These are phyloP conservation scores for Holocentrus rufus DNA, from an alignment of 2,797 vertebrate genomes.

Conservation along the genomic window DNA sequence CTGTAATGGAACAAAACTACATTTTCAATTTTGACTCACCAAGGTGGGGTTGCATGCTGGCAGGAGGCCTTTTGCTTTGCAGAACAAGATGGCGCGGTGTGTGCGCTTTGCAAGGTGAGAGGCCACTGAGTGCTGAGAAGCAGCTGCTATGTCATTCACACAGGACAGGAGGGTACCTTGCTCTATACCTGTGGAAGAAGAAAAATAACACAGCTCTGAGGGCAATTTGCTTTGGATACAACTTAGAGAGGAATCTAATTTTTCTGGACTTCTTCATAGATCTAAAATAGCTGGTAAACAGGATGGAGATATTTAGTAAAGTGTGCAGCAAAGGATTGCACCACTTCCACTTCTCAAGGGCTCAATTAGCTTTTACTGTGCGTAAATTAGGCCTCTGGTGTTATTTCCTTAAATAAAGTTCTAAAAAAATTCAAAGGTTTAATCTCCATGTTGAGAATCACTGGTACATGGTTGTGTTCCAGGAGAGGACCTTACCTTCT, in stretches of 20 bases:
- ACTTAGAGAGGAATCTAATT: background rate
- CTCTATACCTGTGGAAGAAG: constrained; percentile 80
- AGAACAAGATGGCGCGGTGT: constrained; percentile 91
- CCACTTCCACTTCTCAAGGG: no score
- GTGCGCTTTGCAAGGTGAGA: constrained; percentile 88
- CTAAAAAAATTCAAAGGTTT: background rate
- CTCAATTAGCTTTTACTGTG: no score
- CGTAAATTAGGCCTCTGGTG: no score
- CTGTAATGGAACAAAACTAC: background rate
- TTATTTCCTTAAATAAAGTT: no score
- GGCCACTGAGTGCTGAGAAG: constrained; percentile 84
- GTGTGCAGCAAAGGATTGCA: background rate
- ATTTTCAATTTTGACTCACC: constrained; percentile 77
- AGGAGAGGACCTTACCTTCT: constrained; percentile 84
- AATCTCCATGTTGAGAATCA: background rate
- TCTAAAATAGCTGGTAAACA: no score
- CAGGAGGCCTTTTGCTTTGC: constrained; percentile 82
- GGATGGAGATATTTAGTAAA: no score
- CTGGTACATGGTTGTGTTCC: background rate
- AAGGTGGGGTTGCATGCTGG: constrained; percentile 78
- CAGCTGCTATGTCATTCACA: constrained; percentile 88
- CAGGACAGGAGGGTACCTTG: constrained; percentile 87
- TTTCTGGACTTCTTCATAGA: no score
- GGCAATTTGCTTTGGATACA: no score
- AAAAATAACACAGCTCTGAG: background rate